Evolutionary conservation across 2,113 vertebrate species (phyloP).

Genomic region (Hypanus sabinus): DNA sequence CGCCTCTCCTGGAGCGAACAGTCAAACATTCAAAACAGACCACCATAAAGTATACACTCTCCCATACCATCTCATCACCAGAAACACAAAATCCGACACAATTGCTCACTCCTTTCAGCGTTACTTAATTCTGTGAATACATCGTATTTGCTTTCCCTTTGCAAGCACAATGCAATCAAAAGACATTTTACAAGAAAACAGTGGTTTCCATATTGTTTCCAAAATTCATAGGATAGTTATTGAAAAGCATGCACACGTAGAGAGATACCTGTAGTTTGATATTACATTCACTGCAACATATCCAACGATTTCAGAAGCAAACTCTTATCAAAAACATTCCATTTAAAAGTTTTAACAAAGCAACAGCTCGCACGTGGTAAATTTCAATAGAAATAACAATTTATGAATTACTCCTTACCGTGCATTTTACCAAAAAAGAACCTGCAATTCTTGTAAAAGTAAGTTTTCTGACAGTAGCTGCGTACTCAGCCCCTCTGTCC

Average conservation of each 20-base stretch:
- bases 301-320: not conserved
- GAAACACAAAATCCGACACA: not conserved
- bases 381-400: not conserved
- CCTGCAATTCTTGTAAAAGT: not conserved
- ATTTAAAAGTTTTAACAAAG: constrained; percentile 20
- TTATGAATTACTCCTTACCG: not conserved
- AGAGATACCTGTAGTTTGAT: not conserved
- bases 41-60: not conserved
- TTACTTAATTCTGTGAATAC: not conserved
- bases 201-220: not conserved
- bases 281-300: not conserved
- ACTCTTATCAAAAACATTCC: not conserved
- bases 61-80: not conserved
- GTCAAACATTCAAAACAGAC: not conserved
- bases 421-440: not conserved
- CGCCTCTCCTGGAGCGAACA: not conserved
- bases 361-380: not conserved
- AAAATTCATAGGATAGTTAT: not conserved
- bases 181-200: not conserved
- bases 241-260: not conserved
- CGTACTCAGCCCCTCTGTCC: not conserved
- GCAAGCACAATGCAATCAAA: not conserved
- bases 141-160: not conserved
- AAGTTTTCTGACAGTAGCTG: not conserved
- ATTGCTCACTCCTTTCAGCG: not conserved